A percentile compares a stretch with the other conserved stretches of the same genome.
Evolutionary conservation across 2,888 invertebrate genomes (phyloP).

Genomic region (Drosophila leonis): DNA sequence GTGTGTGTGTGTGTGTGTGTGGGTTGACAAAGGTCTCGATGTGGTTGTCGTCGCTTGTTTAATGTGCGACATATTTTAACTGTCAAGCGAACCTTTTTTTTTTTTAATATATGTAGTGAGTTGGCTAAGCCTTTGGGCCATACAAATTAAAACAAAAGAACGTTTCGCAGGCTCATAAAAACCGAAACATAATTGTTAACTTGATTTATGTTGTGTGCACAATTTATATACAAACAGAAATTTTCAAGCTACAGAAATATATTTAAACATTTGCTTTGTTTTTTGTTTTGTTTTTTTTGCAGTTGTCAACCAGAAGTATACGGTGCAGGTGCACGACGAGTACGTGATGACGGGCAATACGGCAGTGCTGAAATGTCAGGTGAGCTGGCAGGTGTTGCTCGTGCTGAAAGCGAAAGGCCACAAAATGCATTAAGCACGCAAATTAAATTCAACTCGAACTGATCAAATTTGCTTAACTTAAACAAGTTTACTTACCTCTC

Average conservation of each 20-base stretch:
- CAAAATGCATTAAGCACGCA: constrained; percentile 63
- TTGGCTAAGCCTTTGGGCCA: constrained; percentile 43
- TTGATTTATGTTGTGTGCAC: constrained; percentile 3
- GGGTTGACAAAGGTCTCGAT: constrained; percentile 26
- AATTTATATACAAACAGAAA: neutral
- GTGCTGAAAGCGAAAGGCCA: constrained; percentile 13
- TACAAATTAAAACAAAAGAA: constrained; percentile 49
- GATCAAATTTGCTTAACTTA: constrained; percentile 55
- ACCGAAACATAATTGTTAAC: constrained; percentile 53
- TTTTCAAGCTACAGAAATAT: constrained; percentile 16
- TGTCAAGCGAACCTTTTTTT: constrained; percentile 46
- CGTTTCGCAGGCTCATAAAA: constrained; percentile 56
- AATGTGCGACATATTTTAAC: constrained; percentile 69
- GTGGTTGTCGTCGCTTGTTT: constrained; percentile 28
- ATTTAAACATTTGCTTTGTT: constrained; percentile 45
- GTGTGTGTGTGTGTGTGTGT: constrained; percentile 10
- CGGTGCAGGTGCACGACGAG: constrained; percentile 95
- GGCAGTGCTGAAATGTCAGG: constrained; percentile 94
- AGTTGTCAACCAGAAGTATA: constrained; percentile 95
- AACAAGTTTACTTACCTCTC: constrained; percentile 4
- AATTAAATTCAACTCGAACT: constrained; percentile 58
- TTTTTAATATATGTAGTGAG: neutral
- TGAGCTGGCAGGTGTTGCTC: constrained; percentile 47
- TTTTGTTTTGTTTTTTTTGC: constrained; percentile 54
- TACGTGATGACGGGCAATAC: constrained; percentile 96